A percentile compares a stretch with the other conserved stretches of the same genome.
Evolutionary conservation across 2,888 invertebrate genomes (phyloP).

Genomic region (Pherbina coryleti): DNA sequence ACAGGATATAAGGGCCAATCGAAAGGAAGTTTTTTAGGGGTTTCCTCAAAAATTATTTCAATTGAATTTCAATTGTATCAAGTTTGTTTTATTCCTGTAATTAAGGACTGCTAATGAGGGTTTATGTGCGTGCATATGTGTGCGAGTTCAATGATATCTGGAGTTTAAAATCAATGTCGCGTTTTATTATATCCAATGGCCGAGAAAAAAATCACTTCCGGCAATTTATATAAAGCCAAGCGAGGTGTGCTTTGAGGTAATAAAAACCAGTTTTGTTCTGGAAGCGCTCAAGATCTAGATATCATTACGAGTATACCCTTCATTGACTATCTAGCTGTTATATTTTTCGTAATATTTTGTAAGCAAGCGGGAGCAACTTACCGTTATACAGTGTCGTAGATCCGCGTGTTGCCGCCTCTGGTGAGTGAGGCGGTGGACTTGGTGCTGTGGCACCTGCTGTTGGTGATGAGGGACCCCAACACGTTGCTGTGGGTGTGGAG

Average conservation of each 20-base stretch:
- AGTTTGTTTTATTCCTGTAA: not conserved
- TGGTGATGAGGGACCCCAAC: constrained; percentile 82
- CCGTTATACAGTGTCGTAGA: constrained; percentile 82
- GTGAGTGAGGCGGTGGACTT: constrained; percentile 78
- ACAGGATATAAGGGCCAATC: not conserved
- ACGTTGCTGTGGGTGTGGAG: constrained; percentile 70
- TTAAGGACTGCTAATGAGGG: not conserved
- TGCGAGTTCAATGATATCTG: not conserved
- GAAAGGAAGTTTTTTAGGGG: not conserved
- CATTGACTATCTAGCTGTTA: not conserved
- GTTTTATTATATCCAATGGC: not conserved
- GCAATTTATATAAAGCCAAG: not conserved
- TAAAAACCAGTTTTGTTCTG: too few relatives aligned
- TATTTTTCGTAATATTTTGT: too few relatives aligned
- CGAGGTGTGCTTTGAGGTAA: not conserved
- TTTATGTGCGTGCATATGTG: not conserved
- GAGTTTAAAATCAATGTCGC: constrained; percentile 16
- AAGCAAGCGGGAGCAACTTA: constrained; percentile 68
- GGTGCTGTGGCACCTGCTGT: constrained; percentile 83
- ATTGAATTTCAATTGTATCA: not conserved
- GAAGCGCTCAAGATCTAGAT: not conserved
- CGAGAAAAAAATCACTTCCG: not conserved
- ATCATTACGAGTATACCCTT: not conserved
- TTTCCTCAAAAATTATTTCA: not conserved
- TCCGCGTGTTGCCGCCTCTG: constrained; percentile 74